phyloP scores from a whole-genome alignment of 2,797 vertebrate species.

The Thalassophryne amazonica region DNA sequence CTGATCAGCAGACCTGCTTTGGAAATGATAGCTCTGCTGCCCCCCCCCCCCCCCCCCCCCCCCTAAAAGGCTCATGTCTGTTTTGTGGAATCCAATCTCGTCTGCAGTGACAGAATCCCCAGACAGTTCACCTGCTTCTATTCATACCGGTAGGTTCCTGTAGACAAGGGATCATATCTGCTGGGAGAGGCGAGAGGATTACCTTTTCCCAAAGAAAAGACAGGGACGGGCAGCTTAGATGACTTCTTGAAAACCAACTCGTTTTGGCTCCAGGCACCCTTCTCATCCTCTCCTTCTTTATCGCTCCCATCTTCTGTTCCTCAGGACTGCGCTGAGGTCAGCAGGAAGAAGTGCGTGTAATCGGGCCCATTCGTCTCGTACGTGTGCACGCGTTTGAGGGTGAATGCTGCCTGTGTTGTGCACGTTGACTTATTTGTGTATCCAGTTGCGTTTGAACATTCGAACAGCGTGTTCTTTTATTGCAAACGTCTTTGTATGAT shows the following conservation, averaged over 20 bases:
- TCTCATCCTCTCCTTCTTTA: slow-evolving; percentile 48
- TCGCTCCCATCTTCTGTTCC: slow-evolving; percentile 59
- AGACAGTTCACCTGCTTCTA: slow-evolving; percentile 71
- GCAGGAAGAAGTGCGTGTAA: slow-evolving; percentile 45
- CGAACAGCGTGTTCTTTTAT: too few species aligned
- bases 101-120: slow-evolving; percentile 54
- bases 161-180: slow-evolving; percentile 63
- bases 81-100: slow-evolving; percentile 66
- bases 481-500: too few species aligned
- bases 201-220: slow-evolving; percentile 73
- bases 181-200: slow-evolving; percentile 58
- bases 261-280: slow-evolving; percentile 53
- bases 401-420: slow-evolving; percentile 8
- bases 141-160: slow-evolving; percentile 71
- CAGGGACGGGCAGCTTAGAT: slow-evolving; percentile 69
- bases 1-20: slow-evolving; percentile 45
- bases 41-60: too few species aligned
- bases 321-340: slow-evolving; percentile 41
- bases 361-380: slow-evolving; percentile 55
- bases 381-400: slow-evolving; percentile 34
- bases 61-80: slow-evolving; percentile 40
- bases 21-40: slow-evolving; percentile 38
- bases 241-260: slow-evolving; percentile 70
- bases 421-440: background rate
- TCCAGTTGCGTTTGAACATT: slow-evolving; percentile 7